Evolutionary conservation across 2,888 invertebrate species (phyloP).

Genomic region (Ornithoptera priamus): DNA sequence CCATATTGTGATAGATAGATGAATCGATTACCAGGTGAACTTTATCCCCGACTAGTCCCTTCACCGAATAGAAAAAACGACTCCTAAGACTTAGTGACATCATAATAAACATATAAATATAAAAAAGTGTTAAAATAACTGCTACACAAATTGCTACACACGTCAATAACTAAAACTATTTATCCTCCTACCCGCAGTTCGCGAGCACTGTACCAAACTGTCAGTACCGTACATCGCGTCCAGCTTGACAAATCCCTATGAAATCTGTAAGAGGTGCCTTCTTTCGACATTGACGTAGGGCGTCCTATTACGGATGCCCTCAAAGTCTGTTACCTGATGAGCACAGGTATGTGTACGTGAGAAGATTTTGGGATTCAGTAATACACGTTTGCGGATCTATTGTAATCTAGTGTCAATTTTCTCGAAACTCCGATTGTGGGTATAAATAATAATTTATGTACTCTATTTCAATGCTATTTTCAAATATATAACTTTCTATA

Average conservation of each 20-base stretch:
- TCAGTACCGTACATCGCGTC: not conserved
- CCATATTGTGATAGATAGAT: no score
- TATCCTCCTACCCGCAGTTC: not conserved
- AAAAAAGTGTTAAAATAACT: no score
- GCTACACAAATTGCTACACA: no score
- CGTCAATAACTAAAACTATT: not conserved
- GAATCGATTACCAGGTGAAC: no score
- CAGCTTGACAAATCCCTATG: slow-evolving; percentile 38
- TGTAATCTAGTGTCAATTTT: not conserved
- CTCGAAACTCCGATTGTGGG: no score
- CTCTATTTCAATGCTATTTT: no score
- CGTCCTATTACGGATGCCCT: slow-evolving; percentile 32
- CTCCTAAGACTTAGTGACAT: no score
- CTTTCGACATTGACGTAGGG: slow-evolving; percentile 43
- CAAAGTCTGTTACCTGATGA: not conserved
- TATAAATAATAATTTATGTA: no score
- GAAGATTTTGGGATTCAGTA: not conserved
- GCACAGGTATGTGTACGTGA: not conserved
- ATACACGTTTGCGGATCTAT: not conserved
- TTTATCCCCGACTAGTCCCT: no score
- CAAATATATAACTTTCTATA: no score
- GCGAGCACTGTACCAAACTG: not conserved
- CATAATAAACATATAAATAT: no score
- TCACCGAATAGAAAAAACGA: no score
- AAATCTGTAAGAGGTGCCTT: slow-evolving; percentile 44